Evolutionary conservation across 2,888 invertebrate species (phyloP), one percentile per base, ranked within the genome.

Genomic region (Mayetiola destructor): DNA sequence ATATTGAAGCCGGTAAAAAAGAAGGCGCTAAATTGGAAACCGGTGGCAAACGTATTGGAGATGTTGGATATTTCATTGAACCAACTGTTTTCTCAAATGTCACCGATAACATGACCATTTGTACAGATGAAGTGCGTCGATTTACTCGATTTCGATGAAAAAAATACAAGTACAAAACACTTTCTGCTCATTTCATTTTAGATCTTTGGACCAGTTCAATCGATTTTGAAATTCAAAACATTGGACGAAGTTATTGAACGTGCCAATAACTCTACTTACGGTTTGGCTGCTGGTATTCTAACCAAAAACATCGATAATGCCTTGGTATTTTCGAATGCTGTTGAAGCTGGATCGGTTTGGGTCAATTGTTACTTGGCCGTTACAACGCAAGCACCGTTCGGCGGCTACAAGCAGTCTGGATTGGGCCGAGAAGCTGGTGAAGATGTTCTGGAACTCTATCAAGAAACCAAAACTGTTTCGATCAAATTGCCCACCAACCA

Each of bases 321-420:
- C 2, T 69, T 90, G 59, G 78, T 78, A 60, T 84, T 85, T 66
- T 79, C 84, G 56, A 83, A 85, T 64, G 79, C 80, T 59, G 80
- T 88, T 1, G 78, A 84, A 65, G 86, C 89, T 58, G 90, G 90
- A 23, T 81, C 88, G 32, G 80, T 90, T 14, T 92, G 91, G 91
- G 67, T 73, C 37, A 73, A 73, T 55, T 71, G 71, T 60, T 82
- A 75, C 66, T 73, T 67, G 61, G 67, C 70, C 12, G 66, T 71
- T 9, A 60, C 69, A 56, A 68, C 69, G 4, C 89, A 91, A 68
- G 83, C 86, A 42, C 91, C 92, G 14, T 92, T 92, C 68, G 92
- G 92, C 56, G 92, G 92, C 40, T 92, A 80, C 72, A 91, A 89
- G 68, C 81, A 84, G 65, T 90, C 90, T 27, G 92, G 92, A 56